Evolutionary conservation across 2,888 invertebrate species (phyloP), one percentile per base, ranked within the genome.

Genomic region (Tenodera sinensis): DNA sequence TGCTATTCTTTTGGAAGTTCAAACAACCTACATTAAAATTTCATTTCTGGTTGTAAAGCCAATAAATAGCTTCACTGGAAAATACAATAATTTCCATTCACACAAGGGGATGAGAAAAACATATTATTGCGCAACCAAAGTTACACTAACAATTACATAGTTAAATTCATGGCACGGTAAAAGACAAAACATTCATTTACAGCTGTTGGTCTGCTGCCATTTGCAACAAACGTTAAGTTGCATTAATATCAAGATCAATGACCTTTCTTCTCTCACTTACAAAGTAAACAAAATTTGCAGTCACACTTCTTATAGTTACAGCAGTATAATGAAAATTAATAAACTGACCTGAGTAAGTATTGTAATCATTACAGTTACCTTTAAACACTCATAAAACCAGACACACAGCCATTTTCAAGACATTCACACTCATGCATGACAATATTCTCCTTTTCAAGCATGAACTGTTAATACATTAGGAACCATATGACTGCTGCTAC

Each of bases 321-420:
- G 90, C 88, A 90, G 89, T 90, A 86, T 88, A 90, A 91, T 91
- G 88, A 90, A 91, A 91, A 91, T 91, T 93, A 93, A 93, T 92
- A 92, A 93, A 92, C 89, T 92, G 93, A 93, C 93, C 93, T 93
- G 93, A 93, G 93, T 93, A 93, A 93, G 93, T 93, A 93, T 93
- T 93, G 93, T 93, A 92, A 93, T 92, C 92, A 93, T 93, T 92
- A 84, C 84, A 92, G 91, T 92, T 92, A 92, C 92, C 91, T 92
- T 91, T 92, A 92, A 92, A 91, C 91, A 91, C 85, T 54, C 92
- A 91, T 83, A 85, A 34, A 88, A 28, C 83, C 87, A 87, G 20
- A 28, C 89, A 89, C 87, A 87, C 88, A 88, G 88, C 84, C 88
- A 84, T 54, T 85, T 88, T 81, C 71, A 34, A 82, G 87, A 83